phyloP scores from a whole-genome alignment of 1,140 invertebrate species.

The Drosophila elegans region DNA sequence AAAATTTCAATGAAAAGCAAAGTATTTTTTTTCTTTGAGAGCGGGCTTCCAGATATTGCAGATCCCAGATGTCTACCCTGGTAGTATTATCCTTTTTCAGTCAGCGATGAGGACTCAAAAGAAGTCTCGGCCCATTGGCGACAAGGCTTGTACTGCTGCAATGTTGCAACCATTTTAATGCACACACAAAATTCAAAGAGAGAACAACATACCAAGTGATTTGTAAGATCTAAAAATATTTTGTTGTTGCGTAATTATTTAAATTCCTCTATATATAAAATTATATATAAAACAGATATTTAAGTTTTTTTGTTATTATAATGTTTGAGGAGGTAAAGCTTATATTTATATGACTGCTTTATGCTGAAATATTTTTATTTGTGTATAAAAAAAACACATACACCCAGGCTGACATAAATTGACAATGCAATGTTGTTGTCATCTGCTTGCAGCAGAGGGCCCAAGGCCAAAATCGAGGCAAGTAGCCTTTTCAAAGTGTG shows the following conservation, averaged over 20 bases:
- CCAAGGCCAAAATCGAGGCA: slow-evolving; percentile 61
- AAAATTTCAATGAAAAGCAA: slow-evolving; percentile 69
- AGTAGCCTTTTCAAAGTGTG: slow-evolving; percentile 80
- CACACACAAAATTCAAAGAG: slow-evolving; percentile 14
- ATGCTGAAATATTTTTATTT: not conserved
- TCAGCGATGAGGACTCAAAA: slow-evolving; percentile 1
- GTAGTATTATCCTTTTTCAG: slow-evolving; percentile 1
- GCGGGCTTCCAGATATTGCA: not conserved
- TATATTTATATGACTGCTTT: too few relatives aligned
- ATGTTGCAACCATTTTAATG: slow-evolving; percentile 54
- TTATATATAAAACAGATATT: too few relatives aligned
- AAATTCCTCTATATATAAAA: too few relatives aligned
- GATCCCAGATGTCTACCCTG: slow-evolving; percentile 5
- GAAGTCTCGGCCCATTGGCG: slow-evolving; percentile 16
- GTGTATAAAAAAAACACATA: slow-evolving; percentile 5
- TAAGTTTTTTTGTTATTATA: too few relatives aligned
- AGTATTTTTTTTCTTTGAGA: not conserved
- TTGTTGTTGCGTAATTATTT: too few relatives aligned
- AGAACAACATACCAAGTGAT: not conserved
- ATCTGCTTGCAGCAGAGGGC: slow-evolving; percentile 35
- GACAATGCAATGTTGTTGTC: slow-evolving; percentile 49
- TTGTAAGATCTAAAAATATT: too few relatives aligned
- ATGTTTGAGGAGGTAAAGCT: too few relatives aligned
- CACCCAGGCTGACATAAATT: slow-evolving; percentile 21
- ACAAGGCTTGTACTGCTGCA: slow-evolving; percentile 21